A percentile compares a stretch with the other conserved stretches of the same genome.
Conservation (phyloP, 1,140 invertebrate genomes). For the Augochlora pura region DNA sequence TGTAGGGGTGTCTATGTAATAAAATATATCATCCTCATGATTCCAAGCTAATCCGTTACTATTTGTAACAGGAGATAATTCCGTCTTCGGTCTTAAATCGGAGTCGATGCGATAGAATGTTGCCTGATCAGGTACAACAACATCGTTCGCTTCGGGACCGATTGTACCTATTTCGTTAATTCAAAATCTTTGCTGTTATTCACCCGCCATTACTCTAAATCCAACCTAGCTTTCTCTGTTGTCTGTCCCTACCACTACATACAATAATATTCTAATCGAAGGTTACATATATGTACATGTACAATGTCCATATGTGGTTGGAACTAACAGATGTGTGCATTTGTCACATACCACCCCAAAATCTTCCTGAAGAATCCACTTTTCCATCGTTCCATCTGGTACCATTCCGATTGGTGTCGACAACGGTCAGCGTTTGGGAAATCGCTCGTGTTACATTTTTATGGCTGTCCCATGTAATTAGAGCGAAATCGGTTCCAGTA, state of each 20-base stretch:
- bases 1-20: slow-evolving; percentile 88
- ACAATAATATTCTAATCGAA: too few relatives aligned
- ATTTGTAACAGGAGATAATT: slow-evolving; percentile 82
- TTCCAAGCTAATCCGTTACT: slow-evolving; percentile 93
- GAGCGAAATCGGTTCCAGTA: slow-evolving; percentile 82
- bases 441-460: slow-evolving; percentile 78
- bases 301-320: too few relatives aligned
- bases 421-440: slow-evolving; percentile 80
- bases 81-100: slow-evolving; percentile 69
- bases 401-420: slow-evolving; percentile 82
- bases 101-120: slow-evolving; percentile 81
- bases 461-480: slow-evolving; percentile 85
- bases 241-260: too few relatives aligned
- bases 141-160: slow-evolving; percentile 82
- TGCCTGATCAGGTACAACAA: slow-evolving; percentile 74
- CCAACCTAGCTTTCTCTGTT: too few relatives aligned
- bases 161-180: slow-evolving; percentile 83
- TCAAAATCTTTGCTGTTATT: too few relatives aligned
- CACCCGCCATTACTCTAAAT: too few relatives aligned
- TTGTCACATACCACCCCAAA: slow-evolving; percentile 86
- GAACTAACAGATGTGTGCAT: too few relatives aligned
- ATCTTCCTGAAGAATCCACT: slow-evolving; percentile 88
- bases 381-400: slow-evolving; percentile 94
- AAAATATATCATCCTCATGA: slow-evolving; percentile 84
- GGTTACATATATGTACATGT: too few relatives aligned